Evolutionary conservation across 1,140 invertebrate genomes (phyloP).

Genomic region (Ptiloglossa arizonensis): DNA sequence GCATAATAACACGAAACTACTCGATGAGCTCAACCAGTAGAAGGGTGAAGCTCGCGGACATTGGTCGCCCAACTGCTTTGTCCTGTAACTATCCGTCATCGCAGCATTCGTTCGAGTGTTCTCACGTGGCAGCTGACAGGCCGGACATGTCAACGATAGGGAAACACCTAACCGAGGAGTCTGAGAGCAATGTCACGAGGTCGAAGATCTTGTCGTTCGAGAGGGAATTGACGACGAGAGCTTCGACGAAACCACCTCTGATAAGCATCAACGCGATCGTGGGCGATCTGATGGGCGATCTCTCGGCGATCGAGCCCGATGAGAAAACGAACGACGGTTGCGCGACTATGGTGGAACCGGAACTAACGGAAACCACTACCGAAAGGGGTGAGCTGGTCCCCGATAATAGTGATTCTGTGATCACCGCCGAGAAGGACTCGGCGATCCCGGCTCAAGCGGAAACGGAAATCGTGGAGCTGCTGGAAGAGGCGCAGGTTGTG

Average conservation of each 20-base stretch:
- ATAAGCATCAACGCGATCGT: constrained; percentile 88
- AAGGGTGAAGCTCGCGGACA: constrained; percentile 73
- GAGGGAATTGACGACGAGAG: not conserved
- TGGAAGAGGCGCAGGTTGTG: constrained; percentile 75
- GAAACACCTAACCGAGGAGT: constrained; percentile 67
- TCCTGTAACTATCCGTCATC: constrained; percentile 76
- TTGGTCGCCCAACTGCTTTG: constrained; percentile 70
- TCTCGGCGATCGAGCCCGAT: constrained; percentile 29
- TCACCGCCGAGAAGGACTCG: constrained; percentile 20
- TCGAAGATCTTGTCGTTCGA: constrained; percentile 5
- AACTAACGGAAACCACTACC: not conserved
- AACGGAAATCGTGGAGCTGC: constrained; percentile 40
- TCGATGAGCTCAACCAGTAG: constrained; percentile 72
- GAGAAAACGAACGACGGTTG: constrained; percentile 5
- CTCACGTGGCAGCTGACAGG: constrained; percentile 54
- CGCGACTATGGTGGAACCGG: not conserved
- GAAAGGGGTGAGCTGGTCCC: constrained; percentile 34
- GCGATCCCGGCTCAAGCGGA: constrained; percentile 73
- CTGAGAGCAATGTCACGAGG: constrained; percentile 25
- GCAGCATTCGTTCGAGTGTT: constrained; percentile 75
- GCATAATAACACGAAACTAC: constrained; percentile 77
- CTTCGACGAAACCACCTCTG: constrained; percentile 82
- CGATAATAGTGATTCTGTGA: not conserved
- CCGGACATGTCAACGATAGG: constrained; percentile 45
- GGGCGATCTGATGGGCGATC: constrained; percentile 82